Evolutionary conservation across 1,140 invertebrate species (phyloP), one percentile per base, ranked within the genome.

Genomic region (Watersipora subatra): DNA sequence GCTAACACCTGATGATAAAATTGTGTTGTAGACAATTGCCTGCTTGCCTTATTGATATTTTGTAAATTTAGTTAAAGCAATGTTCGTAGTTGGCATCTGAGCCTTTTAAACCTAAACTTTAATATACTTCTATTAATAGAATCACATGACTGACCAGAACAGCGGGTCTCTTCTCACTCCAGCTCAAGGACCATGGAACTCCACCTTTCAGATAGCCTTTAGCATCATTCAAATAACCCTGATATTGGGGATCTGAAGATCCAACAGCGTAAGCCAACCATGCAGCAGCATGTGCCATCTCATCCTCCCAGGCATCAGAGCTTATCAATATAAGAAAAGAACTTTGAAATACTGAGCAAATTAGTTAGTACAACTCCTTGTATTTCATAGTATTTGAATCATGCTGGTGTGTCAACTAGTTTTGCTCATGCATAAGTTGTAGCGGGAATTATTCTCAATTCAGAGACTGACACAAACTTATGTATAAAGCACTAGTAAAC

Each of bases 261-360:
- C 80, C 81, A 0, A 84, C 85, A 1, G 84, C 84, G 66, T 82
- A 80, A 73, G 79, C 84, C 1, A 86, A 72, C 85, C 85, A 86
- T 1, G 79, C 73, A 0, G 84, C 84, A 0, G 84, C 81, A 84
- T 84, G 86, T 0, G 83, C 81, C 34, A 86, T 71, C 67, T 86
- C 85, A 70, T 86, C 85, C 1, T 83, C 84, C 67, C 84, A 86
- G 58, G 81, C 84, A 1, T 79, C 79, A 20, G 80, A 81, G 61
- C 82, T 83, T n/a, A 7, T 46, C n/a, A 46, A 7, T 12, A 46
- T 12, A 46, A 46, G 7, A 46, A 46, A 12, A n/a, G 7, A 12
- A n/a, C 7, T 46, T 7, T 46, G 34, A 7, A 46, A n/a, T 46
- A 12, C 7, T 46, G 34, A n/a, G 34, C 34, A 46, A 7, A 46